Evolutionary conservation across 2,113 vertebrate species (phyloP), one percentile per base, ranked within the genome.

Genomic region (Herpailurus yagouaroundi): DNA sequence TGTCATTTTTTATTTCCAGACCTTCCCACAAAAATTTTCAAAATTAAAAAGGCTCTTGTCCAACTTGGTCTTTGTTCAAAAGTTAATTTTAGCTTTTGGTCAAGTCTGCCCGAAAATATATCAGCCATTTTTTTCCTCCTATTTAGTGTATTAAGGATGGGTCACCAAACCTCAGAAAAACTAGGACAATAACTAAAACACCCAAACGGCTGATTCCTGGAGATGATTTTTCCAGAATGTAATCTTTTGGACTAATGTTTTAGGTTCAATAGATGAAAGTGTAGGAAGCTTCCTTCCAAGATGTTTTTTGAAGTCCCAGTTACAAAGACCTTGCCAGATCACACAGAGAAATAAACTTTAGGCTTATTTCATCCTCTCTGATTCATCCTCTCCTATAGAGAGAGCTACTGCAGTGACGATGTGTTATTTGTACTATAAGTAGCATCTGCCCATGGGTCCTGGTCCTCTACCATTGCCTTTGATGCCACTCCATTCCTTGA

Each of bases 1-100:
- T 98, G 94, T 98, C 95, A 97, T 94, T 97, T 97, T 97, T 98
- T 97, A 98, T 98, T 98, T 98, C 97, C 92, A 97, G 91, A 25
- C n/a, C 90, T 98, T 96, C 77, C 97, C 96, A 95, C 64, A 89
- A 98, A 97, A 97, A 63, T 96, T 93, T 98, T 68, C 41, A 95
- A 96, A 97, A 96, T 95, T 96, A 95, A 98, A 98, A 94, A 73
- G 50, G 45, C 52, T n/a, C 33, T 97, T 97, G 57, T 97, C 80
- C 92, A 96, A 97, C 76, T 92, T 90, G 12, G 33, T 97, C 88
- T 97, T 97, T 97, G 52, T 89, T 97, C 96, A 94, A 96, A 63
- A 97, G 45, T 82, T 95, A 94, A 69, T 94, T 97, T 94, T 82
- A 97, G 60, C 5, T 93, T 98, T 97, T 94, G 29, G 73, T 74